phyloP scores from a whole-genome alignment of 2,113 vertebrate genomes.

The Eolophus roseicapilla region DNA sequence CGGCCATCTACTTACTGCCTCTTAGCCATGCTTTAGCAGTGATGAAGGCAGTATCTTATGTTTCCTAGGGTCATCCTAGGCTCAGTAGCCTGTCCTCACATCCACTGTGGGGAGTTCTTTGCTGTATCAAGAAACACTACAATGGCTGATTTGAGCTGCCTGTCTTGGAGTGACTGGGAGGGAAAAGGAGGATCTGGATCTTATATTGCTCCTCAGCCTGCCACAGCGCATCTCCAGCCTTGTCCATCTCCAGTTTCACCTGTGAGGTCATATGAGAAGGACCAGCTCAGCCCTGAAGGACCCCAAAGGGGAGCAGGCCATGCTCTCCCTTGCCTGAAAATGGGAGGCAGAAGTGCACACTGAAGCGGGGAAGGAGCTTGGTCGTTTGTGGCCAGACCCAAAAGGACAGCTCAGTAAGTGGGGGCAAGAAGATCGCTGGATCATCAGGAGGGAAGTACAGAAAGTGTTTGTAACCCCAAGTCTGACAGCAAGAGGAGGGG shows the following conservation, averaged over 20 bases:
- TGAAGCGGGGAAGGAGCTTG: not conserved
- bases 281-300: not conserved
- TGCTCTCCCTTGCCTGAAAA: not conserved
- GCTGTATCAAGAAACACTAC: not conserved
- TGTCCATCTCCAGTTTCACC: not conserved
- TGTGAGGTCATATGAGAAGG: not conserved
- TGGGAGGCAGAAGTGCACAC: not conserved
- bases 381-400: not conserved
- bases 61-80: not conserved
- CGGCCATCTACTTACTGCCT: not conserved
- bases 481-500: not conserved
- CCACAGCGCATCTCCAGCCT: not conserved
- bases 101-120: not conserved
- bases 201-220: not conserved
- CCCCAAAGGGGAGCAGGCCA: not conserved
- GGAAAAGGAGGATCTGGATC: not conserved
- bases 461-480: not conserved
- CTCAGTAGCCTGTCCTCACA: not conserved
- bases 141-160: not conserved
- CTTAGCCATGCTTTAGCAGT: not conserved
- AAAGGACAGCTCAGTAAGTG: not conserved
- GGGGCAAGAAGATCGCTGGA: not conserved
- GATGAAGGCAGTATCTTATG: not conserved
- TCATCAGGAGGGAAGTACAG: not conserved
- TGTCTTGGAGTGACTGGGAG: not conserved